Base-by-base conservation (phyloP, 2,888 invertebrate species). In the Camptogramma bilineatum region DNA sequence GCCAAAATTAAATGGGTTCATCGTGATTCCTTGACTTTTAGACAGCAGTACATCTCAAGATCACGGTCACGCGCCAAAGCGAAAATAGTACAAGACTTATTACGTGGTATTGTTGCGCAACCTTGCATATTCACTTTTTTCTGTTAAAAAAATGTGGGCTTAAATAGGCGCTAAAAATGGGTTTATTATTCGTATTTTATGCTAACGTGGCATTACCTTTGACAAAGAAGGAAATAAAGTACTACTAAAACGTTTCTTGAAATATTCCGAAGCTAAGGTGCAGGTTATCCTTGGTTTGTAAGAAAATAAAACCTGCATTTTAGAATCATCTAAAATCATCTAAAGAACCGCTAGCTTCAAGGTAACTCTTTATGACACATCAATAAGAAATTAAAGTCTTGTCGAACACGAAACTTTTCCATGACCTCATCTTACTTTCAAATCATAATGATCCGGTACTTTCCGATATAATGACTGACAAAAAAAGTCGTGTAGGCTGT, bases 11-110 rank as follows among this genome's bases (percentile, higher is more conserved):
- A 44, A 61, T 56, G 53, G 69, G 72, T 72, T 72, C 72, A 72
- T 67, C 62, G 68, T 61, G 50, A 64, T 72, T 58, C 72, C 70
- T 70, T 72, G 72, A 72, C 70, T 72, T 69, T 66, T 62, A 62
- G 34, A 61, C 53, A 53, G 59, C 47, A n/a, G 56, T 52, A 50
- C 47, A 68, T 71, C 64, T 53, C 70, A 72, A 70, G 72, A 70
- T 72, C 72, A 70, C 66, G 72, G 70, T 60, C 72, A 62, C 39
- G 18, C 60, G 68, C 64, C 64, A 61, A 67, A 63, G 64, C 62
- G 52, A 55, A 63, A 58, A 66, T 61, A 61, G 50, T 58, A 59
- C 65, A 62, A 60, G 66, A 51, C 64, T 39, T 62, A 57, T 64
- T 62, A 44, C 50, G 62, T 54, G 42, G 46, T 19, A 46, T 44